A percentile compares a stretch with the other conserved stretches of the same genome.
Evolutionary conservation across 1,140 invertebrate genomes (phyloP).

Genomic region (Patella vulgata): DNA sequence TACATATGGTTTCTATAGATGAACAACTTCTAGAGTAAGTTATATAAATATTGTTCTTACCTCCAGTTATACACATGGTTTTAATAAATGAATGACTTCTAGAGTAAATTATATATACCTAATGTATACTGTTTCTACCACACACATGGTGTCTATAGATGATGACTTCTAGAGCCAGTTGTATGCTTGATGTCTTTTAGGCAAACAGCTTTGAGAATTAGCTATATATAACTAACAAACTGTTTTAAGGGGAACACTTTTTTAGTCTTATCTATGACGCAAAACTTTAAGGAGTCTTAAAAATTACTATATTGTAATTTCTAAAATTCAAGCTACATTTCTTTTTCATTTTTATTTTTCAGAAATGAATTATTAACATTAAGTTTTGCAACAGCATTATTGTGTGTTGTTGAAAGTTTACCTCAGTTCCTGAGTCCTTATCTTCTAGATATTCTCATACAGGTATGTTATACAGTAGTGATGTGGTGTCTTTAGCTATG

Average conservation of each 20-base stretch:
- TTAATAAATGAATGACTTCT: constrained; percentile 29
- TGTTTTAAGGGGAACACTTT: too few relatives aligned
- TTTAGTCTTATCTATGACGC: too few relatives aligned
- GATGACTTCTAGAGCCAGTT: too few relatives aligned
- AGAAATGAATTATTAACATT: constrained; percentile 69
- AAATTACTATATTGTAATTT: too few relatives aligned
- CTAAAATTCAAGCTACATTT: too few relatives aligned
- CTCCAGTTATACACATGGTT: constrained; percentile 72
- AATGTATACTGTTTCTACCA: constrained; percentile 78
- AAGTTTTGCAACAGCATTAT: constrained; percentile 78
- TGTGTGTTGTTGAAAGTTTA: constrained; percentile 83
- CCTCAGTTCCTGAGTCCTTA: constrained; percentile 86
- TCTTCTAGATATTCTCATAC: constrained; percentile 76
- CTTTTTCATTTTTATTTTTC: constrained; percentile 63
- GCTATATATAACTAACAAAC: too few relatives aligned
- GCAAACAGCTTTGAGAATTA: too few relatives aligned
- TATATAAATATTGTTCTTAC: constrained; percentile 69
- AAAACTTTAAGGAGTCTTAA: too few relatives aligned
- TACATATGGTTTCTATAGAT: constrained; percentile 60
- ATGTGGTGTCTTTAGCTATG: constrained; percentile 2
- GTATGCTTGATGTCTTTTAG: too few relatives aligned
- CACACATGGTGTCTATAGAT: constrained; percentile 59
- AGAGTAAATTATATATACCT: constrained; percentile 19
- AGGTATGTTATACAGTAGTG: constrained; percentile 30
- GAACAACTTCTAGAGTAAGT: constrained; percentile 33